A percentile compares a stretch with the other conserved stretches of the same genome.
Evolutionary conservation across 2,113 vertebrate species (phyloP).

Genomic region (Sprattus sprattus): DNA sequence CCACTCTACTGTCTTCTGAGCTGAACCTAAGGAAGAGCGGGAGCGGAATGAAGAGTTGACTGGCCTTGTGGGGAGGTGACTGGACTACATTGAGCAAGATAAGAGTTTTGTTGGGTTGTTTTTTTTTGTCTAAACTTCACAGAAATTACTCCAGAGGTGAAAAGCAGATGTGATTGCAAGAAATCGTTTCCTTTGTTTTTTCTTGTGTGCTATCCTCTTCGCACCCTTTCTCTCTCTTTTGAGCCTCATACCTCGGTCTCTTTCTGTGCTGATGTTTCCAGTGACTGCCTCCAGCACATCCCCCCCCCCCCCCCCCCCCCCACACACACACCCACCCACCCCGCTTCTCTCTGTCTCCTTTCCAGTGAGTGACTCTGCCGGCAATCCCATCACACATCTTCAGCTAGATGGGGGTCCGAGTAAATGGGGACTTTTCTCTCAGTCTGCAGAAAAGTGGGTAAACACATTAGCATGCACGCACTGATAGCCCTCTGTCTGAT

Average conservation of each 20-base stretch:
- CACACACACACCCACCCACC: background rate
- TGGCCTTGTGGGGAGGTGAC: background rate
- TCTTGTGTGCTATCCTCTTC: background rate
- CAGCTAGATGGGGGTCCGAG: background rate
- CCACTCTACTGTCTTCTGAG: no score
- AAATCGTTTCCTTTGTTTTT: background rate
- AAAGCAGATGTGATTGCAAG: background rate
- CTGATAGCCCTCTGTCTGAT: constrained; percentile 14
- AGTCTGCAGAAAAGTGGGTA: background rate
- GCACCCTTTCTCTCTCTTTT: background rate
- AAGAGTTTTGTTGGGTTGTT: no score
- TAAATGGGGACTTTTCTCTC: constrained; percentile 2
- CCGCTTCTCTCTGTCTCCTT: background rate
- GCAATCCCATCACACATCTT: background rate
- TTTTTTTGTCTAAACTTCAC: background rate
- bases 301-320: background rate
- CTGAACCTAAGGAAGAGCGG: no score
- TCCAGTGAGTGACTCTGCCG: background rate
- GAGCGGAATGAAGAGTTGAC: background rate
- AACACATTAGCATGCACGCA: constrained; percentile 10
- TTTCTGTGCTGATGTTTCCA: background rate
- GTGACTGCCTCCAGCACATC: background rate
- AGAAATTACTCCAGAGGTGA: background rate
- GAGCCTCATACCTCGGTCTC: background rate
- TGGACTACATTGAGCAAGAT: no score